Base-by-base conservation (phyloP, 2,888 invertebrate genomes). In the Boloria selene region DNA sequence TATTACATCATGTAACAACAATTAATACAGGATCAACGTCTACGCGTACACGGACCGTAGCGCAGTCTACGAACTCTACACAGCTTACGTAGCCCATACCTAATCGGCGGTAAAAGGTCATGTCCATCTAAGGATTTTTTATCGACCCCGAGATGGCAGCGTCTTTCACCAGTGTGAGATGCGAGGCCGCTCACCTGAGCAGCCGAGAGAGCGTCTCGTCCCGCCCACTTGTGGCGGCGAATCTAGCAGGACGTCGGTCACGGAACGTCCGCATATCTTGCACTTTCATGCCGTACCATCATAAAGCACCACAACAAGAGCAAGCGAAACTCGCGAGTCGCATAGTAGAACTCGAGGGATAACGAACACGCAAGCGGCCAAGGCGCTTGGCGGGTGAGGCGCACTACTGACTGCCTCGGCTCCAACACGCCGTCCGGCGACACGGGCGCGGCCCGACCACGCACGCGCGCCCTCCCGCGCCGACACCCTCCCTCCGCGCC, bases 251-350 rank as follows among this genome's bases (percentile, higher is more conserved):
- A 79, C 79, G 81, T 80, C 79, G 86, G 74, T 90, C 85, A 90
- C 88, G 87, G 87, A 84, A 88, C 90, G 90, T 89, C 90, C 89
- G 86, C 89, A 90, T 90, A 86, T 84, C 88, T 85, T 78, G 88
- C 87, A 87, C 84, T 86, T 83, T 87, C 85, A 87, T 87, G 82
- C 87, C 86, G 89, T 86, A 89, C 86, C 89, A 91, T 90, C 90
- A 91, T 90, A 90, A 91, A 83, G 84, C 88, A 90, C 83, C 84
- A 90, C 86, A 88, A 88, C 89, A 88, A 85, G 83, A 83, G 83
- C 76, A 83, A 83, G 81, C 86, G 82, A 85, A 85, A 80, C 86
- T 79, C 84, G 88, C 87, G 85, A 80, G 79, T 82, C 77, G 84
- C 90, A 90, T 90, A 84, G 79, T 86, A 80, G 73, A 72, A 72